These are phyloP conservation scores for Tenualosa thibaudeaui DNA, from an alignment of 2,797 vertebrate species.

Conservation along the genomic window DNA sequence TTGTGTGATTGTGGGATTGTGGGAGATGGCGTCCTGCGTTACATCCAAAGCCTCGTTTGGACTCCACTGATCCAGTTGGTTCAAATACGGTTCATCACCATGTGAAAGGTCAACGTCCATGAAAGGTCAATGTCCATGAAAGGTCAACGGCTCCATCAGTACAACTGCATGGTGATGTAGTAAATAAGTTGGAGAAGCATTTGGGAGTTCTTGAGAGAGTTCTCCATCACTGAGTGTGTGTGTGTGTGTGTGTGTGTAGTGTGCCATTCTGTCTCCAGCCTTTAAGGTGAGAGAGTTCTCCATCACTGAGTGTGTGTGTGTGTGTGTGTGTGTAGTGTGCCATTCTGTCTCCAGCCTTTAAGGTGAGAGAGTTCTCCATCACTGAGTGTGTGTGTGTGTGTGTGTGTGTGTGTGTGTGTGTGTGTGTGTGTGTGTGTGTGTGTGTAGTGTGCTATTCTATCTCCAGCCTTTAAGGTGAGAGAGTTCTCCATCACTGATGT, in stretches of 20 bases:
- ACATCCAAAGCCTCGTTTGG: too few relatives aligned
- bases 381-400: conserved; percentile 33
- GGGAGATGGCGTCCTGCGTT: too few relatives aligned
- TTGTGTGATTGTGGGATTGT: too few relatives aligned
- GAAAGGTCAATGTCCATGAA: too few relatives aligned
- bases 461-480: conserved; percentile 84
- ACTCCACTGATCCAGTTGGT: too few relatives aligned
- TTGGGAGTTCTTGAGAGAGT: too few relatives aligned
- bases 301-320: conserved; percentile 80
- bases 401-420: conserved; percentile 69
- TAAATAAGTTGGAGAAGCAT: too few relatives aligned
- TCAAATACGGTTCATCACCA: too few relatives aligned
- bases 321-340: conserved; percentile 65
- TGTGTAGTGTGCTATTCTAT: conserved; percentile 84
- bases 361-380: too few relatives aligned
- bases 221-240: conserved; percentile 11
- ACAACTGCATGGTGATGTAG: too few relatives aligned
- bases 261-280: conserved; percentile 89
- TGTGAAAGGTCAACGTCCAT: too few relatives aligned
- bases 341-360: conserved; percentile 94
- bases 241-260: conserved; percentile 44
- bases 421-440: conserved; percentile 56
- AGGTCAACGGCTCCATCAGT: too few relatives aligned
- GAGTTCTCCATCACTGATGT: conserved; percentile 97
- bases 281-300: conserved; percentile 92